Evolutionary conservation across 1,140 invertebrate species (phyloP), one percentile per base, ranked within the genome.

Genomic region (Scaptomyza hsui): DNA sequence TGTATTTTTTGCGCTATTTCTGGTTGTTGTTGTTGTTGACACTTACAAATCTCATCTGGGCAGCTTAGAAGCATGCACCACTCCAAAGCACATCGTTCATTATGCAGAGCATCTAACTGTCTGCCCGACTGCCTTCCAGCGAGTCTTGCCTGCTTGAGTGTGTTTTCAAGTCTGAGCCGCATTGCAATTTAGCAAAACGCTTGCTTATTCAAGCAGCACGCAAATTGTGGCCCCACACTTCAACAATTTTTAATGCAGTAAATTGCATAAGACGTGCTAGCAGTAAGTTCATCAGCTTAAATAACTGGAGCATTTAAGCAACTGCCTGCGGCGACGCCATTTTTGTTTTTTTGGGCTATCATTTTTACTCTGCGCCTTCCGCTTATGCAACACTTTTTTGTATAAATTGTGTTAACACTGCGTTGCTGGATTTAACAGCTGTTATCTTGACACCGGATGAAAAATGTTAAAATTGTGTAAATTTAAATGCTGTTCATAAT

Each of bases 1-100:
- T 56, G 13, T 6, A 39, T 10, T 35, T 70, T 53, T 63, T 51
- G 1, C 18, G 29, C 16, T 37, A 37, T 64, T 51, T 24, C 15
- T 19, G n/a, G 26, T 12, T 37, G 15, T 45, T 62, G 62, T 60
- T 64, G 73, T 48, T 72, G 76, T 78, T 85, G 73, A 77, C 81
- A 86, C 64, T 71, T 48, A 59, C 44, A 56, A 74, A 79, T 65
- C 63, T 64, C 37, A 76, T 65, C 52, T 77, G 47, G 67, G 47
- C 60, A 71, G 59, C 64, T 42, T 39, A 42, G 29, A 64, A 71
- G 69, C 62, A 74, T 53, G 72, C 78, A 72, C 62, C 65, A 64
- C 60, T 51, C 39, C 39, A 55, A 24, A 51, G 59, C 64, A 85
- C 74, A 76, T 74, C 71, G 75, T 71, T 62, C 70, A 82, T 82